A percentile compares a stretch with the other conserved stretches of the same genome.
Conservation (phyloP, 1,140 invertebrate species). For the Coenobita brevimanus region DNA sequence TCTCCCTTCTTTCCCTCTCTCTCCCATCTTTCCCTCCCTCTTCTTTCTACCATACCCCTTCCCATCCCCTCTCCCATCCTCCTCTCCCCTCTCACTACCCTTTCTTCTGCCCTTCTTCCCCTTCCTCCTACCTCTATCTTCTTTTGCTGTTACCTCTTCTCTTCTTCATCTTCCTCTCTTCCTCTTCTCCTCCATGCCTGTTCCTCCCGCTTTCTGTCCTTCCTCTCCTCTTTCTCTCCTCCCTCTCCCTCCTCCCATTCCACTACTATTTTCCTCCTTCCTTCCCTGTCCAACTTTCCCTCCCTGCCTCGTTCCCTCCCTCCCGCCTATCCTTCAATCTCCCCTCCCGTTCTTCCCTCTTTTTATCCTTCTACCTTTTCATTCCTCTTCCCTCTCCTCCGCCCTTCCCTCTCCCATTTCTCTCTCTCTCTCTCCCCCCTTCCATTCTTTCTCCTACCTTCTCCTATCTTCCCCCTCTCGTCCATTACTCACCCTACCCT, state of each 20-base stretch:
- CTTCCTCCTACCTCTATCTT: background rate
- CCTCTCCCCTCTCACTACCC: background rate
- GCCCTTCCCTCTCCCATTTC: too few relatives aligned
- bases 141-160: background rate
- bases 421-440: too few relatives aligned
- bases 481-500: background rate
- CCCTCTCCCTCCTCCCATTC: background rate
- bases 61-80: background rate
- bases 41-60: background rate
- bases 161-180: background rate
- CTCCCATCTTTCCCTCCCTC: background rate
- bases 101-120: background rate
- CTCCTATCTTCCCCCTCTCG: background rate
- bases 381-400: too few relatives aligned
- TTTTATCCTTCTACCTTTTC: too few relatives aligned
- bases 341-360: too few relatives aligned
- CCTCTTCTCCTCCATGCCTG: background rate
- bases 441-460: background rate
- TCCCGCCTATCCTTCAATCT: too few relatives aligned
- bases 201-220: constrained; percentile 3
- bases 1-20: constrained; percentile 14
- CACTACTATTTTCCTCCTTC: background rate
- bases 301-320: too few relatives aligned
- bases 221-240: background rate
- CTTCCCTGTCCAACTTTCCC: background rate